Evolutionary conservation across 1,140 invertebrate species (phyloP).

Genomic region (Oedothorax gibbosus): DNA sequence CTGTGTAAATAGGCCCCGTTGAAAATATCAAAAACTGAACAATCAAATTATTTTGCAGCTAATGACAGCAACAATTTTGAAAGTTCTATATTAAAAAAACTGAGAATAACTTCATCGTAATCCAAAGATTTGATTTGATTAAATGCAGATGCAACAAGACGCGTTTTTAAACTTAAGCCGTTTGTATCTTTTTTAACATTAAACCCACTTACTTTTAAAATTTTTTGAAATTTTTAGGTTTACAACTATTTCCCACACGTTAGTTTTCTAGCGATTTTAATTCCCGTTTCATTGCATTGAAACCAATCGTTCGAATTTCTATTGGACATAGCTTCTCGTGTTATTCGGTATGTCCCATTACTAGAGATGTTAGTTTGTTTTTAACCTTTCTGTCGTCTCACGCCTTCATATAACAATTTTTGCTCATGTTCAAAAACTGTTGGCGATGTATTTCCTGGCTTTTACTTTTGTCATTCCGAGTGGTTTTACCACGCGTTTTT

Average conservation of each 20-base stretch:
- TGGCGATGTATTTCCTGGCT: background rate
- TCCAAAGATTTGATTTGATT: background rate
- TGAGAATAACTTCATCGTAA: background rate
- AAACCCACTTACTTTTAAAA: background rate
- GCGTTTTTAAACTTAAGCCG: background rate
- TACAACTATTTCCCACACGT: background rate
- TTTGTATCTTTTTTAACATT: background rate
- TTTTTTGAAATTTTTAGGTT: background rate
- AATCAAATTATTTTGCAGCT: background rate
- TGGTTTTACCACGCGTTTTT: background rate
- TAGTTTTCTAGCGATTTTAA: background rate
- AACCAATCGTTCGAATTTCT: background rate
- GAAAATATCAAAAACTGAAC: background rate
- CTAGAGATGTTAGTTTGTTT: background rate
- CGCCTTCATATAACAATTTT: background rate
- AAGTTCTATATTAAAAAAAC: background rate
- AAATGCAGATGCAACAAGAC: background rate
- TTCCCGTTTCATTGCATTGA: background rate
- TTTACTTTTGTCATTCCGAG: background rate
- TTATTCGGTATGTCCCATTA: background rate
- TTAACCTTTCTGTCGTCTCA: background rate
- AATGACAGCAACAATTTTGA: background rate
- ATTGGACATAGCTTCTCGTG: background rate
- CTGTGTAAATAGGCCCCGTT: background rate
- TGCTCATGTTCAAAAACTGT: background rate